These are phyloP conservation scores for Pandemis heparana DNA, from an alignment of 2,888 invertebrate species.

Conservation along the genomic window DNA sequence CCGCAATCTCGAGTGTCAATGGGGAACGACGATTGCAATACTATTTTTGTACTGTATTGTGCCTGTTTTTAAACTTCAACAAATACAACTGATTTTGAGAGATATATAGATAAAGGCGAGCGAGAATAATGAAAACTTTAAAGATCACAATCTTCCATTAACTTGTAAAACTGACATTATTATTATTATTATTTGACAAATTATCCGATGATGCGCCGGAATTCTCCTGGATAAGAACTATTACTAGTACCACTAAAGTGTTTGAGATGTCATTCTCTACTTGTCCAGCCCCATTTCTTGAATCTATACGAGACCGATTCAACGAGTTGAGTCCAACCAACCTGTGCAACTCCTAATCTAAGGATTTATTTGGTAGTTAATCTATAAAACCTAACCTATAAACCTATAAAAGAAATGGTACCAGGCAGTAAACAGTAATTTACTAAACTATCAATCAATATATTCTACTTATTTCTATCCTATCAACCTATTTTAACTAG, in stretches of 20 bases:
- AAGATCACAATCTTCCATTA: background rate
- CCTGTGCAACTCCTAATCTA: background rate
- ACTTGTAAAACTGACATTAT: background rate
- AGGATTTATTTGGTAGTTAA: background rate
- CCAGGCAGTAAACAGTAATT: background rate
- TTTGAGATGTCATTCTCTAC: background rate
- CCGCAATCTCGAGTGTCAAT: constrained; percentile 26
- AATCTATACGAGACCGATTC: too few species aligned
- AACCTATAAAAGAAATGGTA: background rate
- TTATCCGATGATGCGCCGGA: background rate
- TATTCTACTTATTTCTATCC: constrained; percentile 2
- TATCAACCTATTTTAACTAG: constrained; percentile 3
- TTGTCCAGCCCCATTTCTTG: background rate
- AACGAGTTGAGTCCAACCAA: background rate
- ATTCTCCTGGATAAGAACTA: background rate
- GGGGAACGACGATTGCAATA: constrained; percentile 25
- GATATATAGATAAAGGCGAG: background rate
- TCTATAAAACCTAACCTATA: too few species aligned
- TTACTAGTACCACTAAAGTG: background rate
- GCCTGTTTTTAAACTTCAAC: constrained; percentile 11
- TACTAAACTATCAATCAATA: constrained; percentile 10
- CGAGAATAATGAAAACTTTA: background rate
- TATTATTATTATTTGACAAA: background rate
- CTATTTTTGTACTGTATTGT: constrained; percentile 16
- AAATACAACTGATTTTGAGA: constrained; percentile 5